These are phyloP conservation scores for Psittacula cyanocephala DNA, from an alignment of 2,113 vertebrate genomes.

Conservation along the genomic window DNA sequence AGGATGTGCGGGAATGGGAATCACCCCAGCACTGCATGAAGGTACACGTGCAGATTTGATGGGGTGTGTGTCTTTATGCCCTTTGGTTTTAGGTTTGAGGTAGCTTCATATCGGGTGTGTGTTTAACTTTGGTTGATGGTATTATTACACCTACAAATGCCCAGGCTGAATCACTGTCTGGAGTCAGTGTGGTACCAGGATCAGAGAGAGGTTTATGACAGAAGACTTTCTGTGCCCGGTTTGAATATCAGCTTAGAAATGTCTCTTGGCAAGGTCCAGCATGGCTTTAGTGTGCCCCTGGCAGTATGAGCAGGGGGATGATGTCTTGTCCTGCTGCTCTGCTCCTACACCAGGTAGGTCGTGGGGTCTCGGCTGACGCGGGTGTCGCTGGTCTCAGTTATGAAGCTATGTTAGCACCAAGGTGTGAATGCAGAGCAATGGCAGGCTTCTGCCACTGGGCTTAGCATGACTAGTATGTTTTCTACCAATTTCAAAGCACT, in stretches of 20 bases:
- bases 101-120: neutral
- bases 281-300: neutral
- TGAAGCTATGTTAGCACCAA: neutral
- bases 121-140: neutral
- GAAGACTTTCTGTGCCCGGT: neutral
- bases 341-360: neutral
- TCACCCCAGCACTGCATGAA: neutral
- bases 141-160: neutral
- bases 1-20: neutral
- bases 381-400: rapidly evolving
- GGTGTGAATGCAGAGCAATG: neutral
- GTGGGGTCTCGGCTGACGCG: neutral
- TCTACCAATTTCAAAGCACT: neutral
- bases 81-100: neutral
- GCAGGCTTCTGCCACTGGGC: neutral
- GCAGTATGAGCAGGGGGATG: neutral
- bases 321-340: neutral
- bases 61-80: neutral
- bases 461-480: neutral
- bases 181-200: neutral
- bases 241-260: neutral
- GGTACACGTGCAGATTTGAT: neutral
- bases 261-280: neutral
- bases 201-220: neutral
- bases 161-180: neutral